A percentile compares a stretch with the other conserved stretches of the same genome.
Evolutionary conservation across 2,797 vertebrate genomes (phyloP).

Genomic region (Selene dorsalis): DNA sequence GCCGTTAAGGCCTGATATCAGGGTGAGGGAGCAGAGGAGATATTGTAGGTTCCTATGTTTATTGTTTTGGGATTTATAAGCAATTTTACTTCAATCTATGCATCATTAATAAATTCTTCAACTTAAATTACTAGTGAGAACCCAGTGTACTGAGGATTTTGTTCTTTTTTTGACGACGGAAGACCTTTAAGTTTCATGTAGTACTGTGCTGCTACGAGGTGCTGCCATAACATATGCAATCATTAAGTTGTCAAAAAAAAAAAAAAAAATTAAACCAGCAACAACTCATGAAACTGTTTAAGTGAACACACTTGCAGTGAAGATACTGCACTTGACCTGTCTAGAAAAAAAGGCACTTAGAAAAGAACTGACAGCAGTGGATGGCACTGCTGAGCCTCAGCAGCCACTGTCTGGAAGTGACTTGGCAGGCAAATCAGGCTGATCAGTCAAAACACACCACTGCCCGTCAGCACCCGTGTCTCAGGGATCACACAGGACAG

Average conservation of each 20-base stretch:
- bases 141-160: not conserved
- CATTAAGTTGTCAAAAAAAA: too few species aligned
- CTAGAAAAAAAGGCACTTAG: not conserved
- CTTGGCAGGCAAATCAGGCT: not conserved
- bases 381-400: constrained; percentile 1
- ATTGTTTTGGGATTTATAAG: not conserved
- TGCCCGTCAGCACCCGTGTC: not conserved
- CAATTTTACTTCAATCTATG: not conserved
- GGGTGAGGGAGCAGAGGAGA: not conserved
- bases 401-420: not conserved
- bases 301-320: not conserved
- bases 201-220: not conserved
- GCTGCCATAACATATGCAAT: not conserved
- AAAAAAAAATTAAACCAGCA: not conserved
- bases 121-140: not conserved
- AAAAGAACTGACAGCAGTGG: not conserved
- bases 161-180: not conserved
- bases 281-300: not conserved
- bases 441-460: not conserved
- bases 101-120: not conserved
- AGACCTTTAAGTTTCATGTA: not conserved
- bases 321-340: not conserved
- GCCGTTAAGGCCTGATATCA: not conserved
- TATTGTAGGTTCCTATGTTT: not conserved
- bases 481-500: not conserved